Conservation (phyloP, 1,140 invertebrate species). For the Pemphigus obesinymphae region DNA sequence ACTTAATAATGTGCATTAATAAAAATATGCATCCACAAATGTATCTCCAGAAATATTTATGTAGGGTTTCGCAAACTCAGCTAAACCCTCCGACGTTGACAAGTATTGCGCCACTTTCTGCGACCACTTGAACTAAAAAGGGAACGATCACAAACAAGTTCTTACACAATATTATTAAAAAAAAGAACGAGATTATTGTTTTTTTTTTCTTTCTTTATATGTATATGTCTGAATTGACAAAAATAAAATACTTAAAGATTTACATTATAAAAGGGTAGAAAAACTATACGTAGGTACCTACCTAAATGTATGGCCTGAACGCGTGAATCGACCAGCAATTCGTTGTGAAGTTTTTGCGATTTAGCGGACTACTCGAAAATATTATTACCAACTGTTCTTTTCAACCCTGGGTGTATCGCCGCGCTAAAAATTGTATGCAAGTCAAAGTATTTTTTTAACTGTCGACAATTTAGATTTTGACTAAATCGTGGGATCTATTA, state of each 20-base stretch:
- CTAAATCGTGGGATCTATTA: too few relatives aligned
- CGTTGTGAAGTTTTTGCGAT: background rate
- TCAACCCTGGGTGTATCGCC: background rate
- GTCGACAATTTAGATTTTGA: too few relatives aligned
- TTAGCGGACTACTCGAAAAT: background rate
- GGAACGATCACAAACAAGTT: conserved; percentile 16
- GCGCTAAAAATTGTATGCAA: too few relatives aligned
- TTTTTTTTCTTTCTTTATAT: background rate
- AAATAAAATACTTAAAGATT: background rate
- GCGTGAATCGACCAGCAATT: background rate
- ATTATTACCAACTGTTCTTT: background rate
- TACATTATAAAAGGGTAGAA: background rate
- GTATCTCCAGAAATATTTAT: conserved; percentile 7
- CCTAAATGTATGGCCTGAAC: too few relatives aligned
- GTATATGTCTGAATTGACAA: background rate
- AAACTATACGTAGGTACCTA: too few relatives aligned
- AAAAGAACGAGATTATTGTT: background rate
- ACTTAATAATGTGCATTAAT: conserved; percentile 21
- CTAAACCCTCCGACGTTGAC: conserved; percentile 27
- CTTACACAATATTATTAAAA: background rate
- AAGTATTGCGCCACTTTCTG: conserved; percentile 28
- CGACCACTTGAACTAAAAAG: conserved; percentile 12
- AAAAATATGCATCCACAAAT: background rate
- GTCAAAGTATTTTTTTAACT: too few relatives aligned
- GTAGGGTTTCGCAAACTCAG: conserved; percentile 21